A percentile compares a stretch with the other conserved stretches of the same genome.
Conservation (phyloP, 2,888 invertebrate species). For the Apantesis nais region DNA sequence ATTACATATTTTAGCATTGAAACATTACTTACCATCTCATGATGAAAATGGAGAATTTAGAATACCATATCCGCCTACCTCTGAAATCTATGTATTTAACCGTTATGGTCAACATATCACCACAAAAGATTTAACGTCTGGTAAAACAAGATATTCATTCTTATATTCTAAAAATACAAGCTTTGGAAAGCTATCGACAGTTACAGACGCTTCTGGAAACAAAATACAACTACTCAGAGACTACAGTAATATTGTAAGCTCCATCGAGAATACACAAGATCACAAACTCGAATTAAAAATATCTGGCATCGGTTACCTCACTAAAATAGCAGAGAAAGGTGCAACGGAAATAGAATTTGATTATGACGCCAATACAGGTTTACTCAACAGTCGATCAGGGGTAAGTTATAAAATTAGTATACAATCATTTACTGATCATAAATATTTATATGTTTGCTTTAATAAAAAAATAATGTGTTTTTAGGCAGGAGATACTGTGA, state of each 20-base stretch:
- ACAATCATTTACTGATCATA: not conserved
- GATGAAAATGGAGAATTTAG: slow-evolving; percentile 96
- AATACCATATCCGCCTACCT: slow-evolving; percentile 96
- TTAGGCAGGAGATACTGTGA: slow-evolving; percentile 93
- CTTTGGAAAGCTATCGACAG: slow-evolving; percentile 96
- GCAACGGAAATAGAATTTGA: slow-evolving; percentile 95
- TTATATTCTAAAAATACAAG: slow-evolving; percentile 98
- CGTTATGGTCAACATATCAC: slow-evolving; percentile 98
- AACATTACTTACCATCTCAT: slow-evolving; percentile 94
- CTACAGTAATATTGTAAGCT: slow-evolving; percentile 96
- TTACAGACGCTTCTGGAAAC: slow-evolving; percentile 97
- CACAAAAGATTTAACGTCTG: slow-evolving; percentile 97
- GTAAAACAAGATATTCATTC: slow-evolving; percentile 97
- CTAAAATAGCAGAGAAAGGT: slow-evolving; percentile 95
- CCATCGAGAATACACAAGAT: slow-evolving; percentile 97
- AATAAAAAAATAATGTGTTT: slow-evolving; percentile 40
- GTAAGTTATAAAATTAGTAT: slow-evolving; percentile 73
- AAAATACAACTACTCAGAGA: slow-evolving; percentile 96
- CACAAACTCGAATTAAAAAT: slow-evolving; percentile 96
- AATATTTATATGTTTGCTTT: not conserved
- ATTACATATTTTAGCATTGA: slow-evolving; percentile 92
- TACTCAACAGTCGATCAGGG: slow-evolving; percentile 93
- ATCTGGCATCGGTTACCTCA: slow-evolving; percentile 96
- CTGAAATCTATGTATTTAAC: slow-evolving; percentile 97
- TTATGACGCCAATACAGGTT: slow-evolving; percentile 95